These are phyloP conservation scores for Diadumene lineata DNA, from an alignment of 92 coral and sea anemone genomes.

Conservation along the genomic window DNA sequence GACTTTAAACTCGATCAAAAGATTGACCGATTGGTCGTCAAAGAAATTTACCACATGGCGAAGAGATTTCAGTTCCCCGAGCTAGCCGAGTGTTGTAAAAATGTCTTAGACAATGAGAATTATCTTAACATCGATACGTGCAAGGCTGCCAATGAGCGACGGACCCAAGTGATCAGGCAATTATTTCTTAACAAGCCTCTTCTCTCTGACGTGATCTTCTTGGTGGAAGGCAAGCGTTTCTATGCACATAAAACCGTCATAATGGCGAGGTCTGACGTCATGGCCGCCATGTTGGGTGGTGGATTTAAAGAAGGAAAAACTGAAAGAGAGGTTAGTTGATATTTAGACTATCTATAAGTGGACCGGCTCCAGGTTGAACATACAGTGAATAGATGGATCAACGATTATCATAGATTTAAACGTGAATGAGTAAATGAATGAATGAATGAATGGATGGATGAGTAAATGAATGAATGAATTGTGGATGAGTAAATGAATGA, in stretches of 20 bases:
- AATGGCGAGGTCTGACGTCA: constrained; percentile 89
- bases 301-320: constrained; percentile 71
- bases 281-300: constrained; percentile 95
- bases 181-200: constrained; percentile 74
- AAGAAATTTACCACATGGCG: constrained; percentile 38
- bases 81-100: constrained; percentile 51
- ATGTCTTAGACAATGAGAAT: constrained; percentile 41
- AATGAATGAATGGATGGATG: neutral
- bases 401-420: neutral
- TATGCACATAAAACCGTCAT: constrained; percentile 78
- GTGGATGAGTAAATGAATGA: neutral
- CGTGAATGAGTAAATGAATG: neutral
- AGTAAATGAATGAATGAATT: neutral
- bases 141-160: constrained; percentile 33
- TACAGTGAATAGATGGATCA: no score
- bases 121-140: constrained; percentile 37
- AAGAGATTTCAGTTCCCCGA: constrained; percentile 27
- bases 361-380: no score
- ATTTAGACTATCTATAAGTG: neutral
- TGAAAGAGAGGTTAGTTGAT: neutral
- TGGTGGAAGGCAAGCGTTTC: constrained; percentile 58
- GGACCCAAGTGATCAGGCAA: constrained; percentile 35
- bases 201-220: constrained; percentile 78
- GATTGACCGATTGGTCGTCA: constrained; percentile 41
- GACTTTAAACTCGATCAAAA: constrained; percentile 44